Percentiles rank a stretch among this genome's conserved stretches.
phyloP scores from a whole-genome alignment of 2,888 invertebrate genomes.

The Tuberolachnus salignus region DNA sequence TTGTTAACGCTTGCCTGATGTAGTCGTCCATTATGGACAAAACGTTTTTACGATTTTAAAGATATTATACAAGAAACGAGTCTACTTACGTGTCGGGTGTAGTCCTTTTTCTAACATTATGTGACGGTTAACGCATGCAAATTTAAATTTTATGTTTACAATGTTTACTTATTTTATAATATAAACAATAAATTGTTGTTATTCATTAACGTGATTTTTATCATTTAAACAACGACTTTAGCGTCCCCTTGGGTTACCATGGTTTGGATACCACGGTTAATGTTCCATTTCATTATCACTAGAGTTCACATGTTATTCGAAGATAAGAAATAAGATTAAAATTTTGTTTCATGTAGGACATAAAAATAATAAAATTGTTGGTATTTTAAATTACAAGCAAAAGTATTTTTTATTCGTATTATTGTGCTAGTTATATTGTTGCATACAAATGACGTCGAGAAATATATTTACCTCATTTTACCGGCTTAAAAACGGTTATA shows the following conservation, averaged over 20 bases:
- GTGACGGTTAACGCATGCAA: slow-evolving; percentile 16
- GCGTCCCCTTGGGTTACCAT: too few relatives aligned
- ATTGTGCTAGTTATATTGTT: background rate
- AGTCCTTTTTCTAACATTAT: background rate
- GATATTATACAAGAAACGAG: too few relatives aligned
- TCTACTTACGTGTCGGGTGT: slow-evolving; percentile 16
- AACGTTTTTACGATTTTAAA: background rate
- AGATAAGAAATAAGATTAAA: too few relatives aligned
- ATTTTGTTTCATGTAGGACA: too few relatives aligned
- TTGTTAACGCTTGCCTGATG: slow-evolving; percentile 63
- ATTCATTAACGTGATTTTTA: slow-evolving; percentile 33
- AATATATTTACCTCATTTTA: background rate
- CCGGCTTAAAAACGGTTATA: slow-evolving; percentile 20
- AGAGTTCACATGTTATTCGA: too few relatives aligned
- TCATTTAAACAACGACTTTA: background rate
- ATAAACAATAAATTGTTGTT: slow-evolving; percentile 39
- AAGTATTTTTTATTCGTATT: background rate
- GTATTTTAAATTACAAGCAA: background rate
- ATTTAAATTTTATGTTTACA: slow-evolving; percentile 33
- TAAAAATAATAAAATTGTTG: too few relatives aligned
- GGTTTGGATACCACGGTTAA: too few relatives aligned
- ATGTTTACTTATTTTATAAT: slow-evolving; percentile 14
- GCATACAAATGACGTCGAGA: slow-evolving; percentile 20
- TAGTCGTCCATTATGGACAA: slow-evolving; percentile 56
- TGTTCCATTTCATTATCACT: too few relatives aligned